A percentile compares a stretch with the other conserved stretches of the same genome.
Evolutionary conservation across 1,140 invertebrate species (phyloP).

Genomic region (Macrobrachium rosenbergii): DNA sequence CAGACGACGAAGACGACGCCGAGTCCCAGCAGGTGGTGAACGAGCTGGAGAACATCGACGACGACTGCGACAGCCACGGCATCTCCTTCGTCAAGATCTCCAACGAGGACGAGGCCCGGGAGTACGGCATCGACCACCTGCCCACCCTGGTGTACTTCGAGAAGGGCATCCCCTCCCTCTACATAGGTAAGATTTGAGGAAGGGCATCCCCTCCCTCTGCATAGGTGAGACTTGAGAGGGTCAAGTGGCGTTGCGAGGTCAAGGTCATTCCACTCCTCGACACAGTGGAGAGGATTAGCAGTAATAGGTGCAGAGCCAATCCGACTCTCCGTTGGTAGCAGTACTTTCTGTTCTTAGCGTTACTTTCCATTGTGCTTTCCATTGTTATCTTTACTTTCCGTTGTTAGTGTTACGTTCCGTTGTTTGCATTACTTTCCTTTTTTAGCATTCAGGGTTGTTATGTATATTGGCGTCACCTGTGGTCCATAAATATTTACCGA

Average conservation of each 20-base stretch:
- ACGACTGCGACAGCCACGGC: constrained; percentile 89
- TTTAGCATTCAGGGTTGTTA: too few species aligned
- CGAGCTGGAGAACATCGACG: constrained; percentile 94
- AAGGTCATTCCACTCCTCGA: background rate
- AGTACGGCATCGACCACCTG: constrained; percentile 87
- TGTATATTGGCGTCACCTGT: too few species aligned
- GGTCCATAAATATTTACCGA: too few species aligned
- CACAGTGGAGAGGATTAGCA: background rate
- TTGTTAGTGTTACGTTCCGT: too few species aligned
- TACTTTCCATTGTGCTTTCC: too few species aligned
- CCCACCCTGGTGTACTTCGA: constrained; percentile 94
- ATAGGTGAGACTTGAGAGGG: constrained; percentile 77
- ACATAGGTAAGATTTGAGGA: constrained; percentile 84
- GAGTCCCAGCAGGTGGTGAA: constrained; percentile 88
- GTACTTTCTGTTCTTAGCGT: too few species aligned
- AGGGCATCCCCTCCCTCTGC: constrained; percentile 91
- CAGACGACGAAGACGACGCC: constrained; percentile 92
- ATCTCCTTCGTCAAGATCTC: constrained; percentile 89
- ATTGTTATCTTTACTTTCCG: too few species aligned
- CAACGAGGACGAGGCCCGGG: constrained; percentile 79
- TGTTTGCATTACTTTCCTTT: too few species aligned
- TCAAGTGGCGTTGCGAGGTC: background rate
- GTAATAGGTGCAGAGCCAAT: background rate
- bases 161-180: constrained; percentile 91
- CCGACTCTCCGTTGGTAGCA: too few species aligned